Evolutionary conservation across 2,113 vertebrate genomes (phyloP), one percentile per base, ranked within the genome.

Genomic region (Pedetes capensis): DNA sequence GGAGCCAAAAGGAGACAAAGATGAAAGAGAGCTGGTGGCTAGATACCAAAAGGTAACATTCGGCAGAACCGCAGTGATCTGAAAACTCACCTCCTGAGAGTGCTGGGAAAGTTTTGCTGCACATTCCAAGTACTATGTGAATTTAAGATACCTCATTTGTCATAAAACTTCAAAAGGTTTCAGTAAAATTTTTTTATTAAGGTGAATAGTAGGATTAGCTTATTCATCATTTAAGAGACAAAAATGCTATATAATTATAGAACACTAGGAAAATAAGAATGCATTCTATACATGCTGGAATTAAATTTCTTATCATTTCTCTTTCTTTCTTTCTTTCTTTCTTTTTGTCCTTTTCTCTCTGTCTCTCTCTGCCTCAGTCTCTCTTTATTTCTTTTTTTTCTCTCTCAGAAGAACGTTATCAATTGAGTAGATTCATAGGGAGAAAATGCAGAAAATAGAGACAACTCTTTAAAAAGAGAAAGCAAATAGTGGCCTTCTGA

Each of bases 91-190:
- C 76, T 92, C 29, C 71, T 69, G 79, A 51, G 57, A 49, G 13
- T 57, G 71, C 39, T 39, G 59, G 68, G 47, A 27, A 74, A 55
- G 29, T n/a, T 68, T 64, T 71, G 34, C 47, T 96, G n/a, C 17
- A 3, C 12, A 32, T 84, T 88, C 76, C 39, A 92, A 93, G n/a
- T 61, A 55, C 71, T 93, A 86, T 61, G 51, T 87, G 82, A 96
- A 96, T 82, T 93, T 27, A 95, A 92, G 74, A 57, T 47, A 93
- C 44, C 55, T 44, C 39, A 59, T 89, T 91, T 93, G 71, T 90
- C 66, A 57, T 83, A 64, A 93, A 55, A 84, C 49, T 80, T 82
- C 64, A 94, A 92, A 83, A 3, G 37, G 16, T 82, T 93, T 94
- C 13, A 34, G 80, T 82, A 42, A 59, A 94, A 64, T 49, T 95